Evolutionary conservation across 2,888 invertebrate species (phyloP).

Genomic region (Drosophila sordidula): DNA sequence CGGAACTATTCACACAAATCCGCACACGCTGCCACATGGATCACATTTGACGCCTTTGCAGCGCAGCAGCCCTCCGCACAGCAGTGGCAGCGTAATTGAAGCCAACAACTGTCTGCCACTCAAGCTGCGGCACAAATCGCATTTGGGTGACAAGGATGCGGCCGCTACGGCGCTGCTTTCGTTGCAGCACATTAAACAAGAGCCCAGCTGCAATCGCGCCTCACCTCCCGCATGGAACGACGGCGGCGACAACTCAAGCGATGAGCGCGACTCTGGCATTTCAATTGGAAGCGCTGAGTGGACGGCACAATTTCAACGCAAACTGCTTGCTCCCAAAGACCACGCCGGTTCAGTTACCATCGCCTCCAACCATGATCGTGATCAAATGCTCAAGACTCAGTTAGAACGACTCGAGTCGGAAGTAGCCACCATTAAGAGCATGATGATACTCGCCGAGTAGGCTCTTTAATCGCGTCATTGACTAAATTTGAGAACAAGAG

Average conservation of each 20-base stretch:
- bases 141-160: constrained; percentile 95
- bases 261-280: constrained; percentile 95
- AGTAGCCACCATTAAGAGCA: constrained; percentile 94
- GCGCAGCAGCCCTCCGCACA: constrained; percentile 58
- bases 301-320: constrained; percentile 83
- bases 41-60: constrained; percentile 39
- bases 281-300: constrained; percentile 87
- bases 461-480: no score
- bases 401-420: constrained; percentile 95
- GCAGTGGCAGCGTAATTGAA: constrained; percentile 82
- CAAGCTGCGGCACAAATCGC: constrained; percentile 95
- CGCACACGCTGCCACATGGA: constrained; percentile 24
- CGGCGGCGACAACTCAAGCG: constrained; percentile 93
- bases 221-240: constrained; percentile 93
- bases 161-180: constrained; percentile 92
- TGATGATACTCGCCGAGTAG: constrained; percentile 87
- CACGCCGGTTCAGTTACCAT: constrained; percentile 24
- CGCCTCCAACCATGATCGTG: constrained; percentile 85
- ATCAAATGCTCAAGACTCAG: constrained; percentile 92
- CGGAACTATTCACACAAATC: constrained; percentile 27
- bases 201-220: constrained; percentile 89
- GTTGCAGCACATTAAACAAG: constrained; percentile 94
- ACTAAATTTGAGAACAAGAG: no score
- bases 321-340: constrained; percentile 68
- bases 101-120: constrained; percentile 93